Conservation (phyloP, 2,888 invertebrate genomes). For the Caenorhabditis afra region DNA sequence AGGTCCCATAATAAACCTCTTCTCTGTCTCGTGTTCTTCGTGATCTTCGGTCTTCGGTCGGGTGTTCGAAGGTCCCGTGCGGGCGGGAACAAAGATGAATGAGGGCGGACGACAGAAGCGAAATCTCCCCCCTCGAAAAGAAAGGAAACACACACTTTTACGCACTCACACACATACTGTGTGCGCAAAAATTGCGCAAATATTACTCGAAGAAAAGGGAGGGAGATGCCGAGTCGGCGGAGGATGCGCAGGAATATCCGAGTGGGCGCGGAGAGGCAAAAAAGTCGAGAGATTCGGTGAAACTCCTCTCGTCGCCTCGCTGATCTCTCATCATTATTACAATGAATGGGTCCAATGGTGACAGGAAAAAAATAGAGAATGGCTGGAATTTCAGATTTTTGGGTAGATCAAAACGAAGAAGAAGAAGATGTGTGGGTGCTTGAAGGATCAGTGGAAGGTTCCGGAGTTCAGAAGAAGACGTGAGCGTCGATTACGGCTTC, state of each 20-base stretch:
- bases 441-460: too few relatives aligned
- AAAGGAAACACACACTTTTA: slow-evolving; percentile 36
- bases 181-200: slow-evolving; percentile 44
- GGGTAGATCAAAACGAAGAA: too few relatives aligned
- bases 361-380: too few relatives aligned
- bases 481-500: too few relatives aligned
- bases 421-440: too few relatives aligned
- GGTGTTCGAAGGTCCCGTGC: slow-evolving; percentile 9
- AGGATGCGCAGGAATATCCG: slow-evolving; percentile 57
- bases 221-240: slow-evolving; percentile 5
- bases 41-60: neutral
- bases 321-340: slow-evolving; percentile 52
- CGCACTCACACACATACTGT: slow-evolving; percentile 33
- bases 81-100: slow-evolving; percentile 18
- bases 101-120: slow-evolving; percentile 7
- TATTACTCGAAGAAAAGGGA: slow-evolving; percentile 43
- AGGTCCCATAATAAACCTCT: neutral
- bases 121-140: slow-evolving; percentile 30
- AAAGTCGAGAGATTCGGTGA: slow-evolving; percentile 60
- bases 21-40: neutral
- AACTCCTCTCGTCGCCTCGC: slow-evolving; percentile 8
- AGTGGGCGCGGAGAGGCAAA: slow-evolving; percentile 38
- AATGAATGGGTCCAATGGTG: slow-evolving; percentile 4
- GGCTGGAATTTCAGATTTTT: too few relatives aligned
- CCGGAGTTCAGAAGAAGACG: too few relatives aligned